A percentile compares a stretch with the other conserved stretches of the same genome.
Conservation (phyloP, 2,888 invertebrate genomes). For the Siphlonurus alternatus region DNA sequence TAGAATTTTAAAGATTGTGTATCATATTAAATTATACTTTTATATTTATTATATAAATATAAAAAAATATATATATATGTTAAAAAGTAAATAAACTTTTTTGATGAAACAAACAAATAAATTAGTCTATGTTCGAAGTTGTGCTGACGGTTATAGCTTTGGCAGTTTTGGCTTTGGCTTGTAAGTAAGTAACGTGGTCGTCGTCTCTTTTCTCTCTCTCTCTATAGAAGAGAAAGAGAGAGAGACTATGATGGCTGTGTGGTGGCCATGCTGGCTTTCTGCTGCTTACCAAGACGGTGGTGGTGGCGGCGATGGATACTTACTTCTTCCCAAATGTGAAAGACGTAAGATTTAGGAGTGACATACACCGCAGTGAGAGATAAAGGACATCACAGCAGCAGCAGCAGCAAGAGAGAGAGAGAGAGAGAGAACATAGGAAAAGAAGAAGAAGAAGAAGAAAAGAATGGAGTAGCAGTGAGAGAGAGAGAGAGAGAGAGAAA, state of each 20-base stretch:
- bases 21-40: too few species aligned
- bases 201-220: too few species aligned
- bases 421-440: not conserved
- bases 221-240: too few species aligned
- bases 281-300: too few species aligned
- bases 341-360: constrained; percentile 1
- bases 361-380: not conserved
- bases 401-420: not conserved
- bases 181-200: too few species aligned
- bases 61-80: too few species aligned
- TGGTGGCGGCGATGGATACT: not conserved
- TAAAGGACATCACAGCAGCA: not conserved
- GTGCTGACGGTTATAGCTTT: not conserved
- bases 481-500: not conserved
- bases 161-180: not conserved
- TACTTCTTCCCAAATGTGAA: not conserved
- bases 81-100: too few species aligned
- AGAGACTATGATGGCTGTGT: not conserved
- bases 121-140: not conserved
- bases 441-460: not conserved
- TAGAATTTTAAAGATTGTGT: too few species aligned
- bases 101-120: not conserved
- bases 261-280: not conserved
- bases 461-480: not conserved
- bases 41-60: too few species aligned